Evolutionary conservation across 1,140 invertebrate species (phyloP), one percentile per base, ranked within the genome.

Genomic region (Tetranychus cinnabarinus): DNA sequence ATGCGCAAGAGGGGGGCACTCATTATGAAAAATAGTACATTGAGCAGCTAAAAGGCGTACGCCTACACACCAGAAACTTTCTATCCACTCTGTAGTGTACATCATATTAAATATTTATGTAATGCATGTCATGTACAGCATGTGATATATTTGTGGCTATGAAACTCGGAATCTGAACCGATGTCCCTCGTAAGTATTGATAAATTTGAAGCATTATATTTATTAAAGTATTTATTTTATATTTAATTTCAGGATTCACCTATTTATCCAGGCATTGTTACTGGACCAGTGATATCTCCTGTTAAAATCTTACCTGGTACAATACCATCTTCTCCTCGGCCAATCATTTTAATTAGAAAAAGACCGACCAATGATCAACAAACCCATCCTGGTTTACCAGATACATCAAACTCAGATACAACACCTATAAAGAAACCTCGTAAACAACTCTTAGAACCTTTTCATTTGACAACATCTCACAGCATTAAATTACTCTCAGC

Each of bases 361-460:
- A 12, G 50, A n/a, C 7, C 23, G n/a, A n/a, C 13, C 3, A 33
- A n/a, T 33, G 50, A 52, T 7, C 31, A 33, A 6, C 50, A 56
- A 56, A 36, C 23, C 23, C 34, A 39, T 35, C 55, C 10, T 36
- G 10, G 6, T 6, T 8, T 10, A 56, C 55, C 55, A 35, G 36
- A 36, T 8, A 7, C 34, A 15, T 12, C 10, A 39, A 23, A 23
- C 23, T 23, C 52, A 31, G 52, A 31, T 56, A 31, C 50, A 8
- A 61, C 63, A 15, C 57, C 63, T 8, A 31, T 56, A 31, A 64
- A 64, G 46, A 61, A 62, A 52, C 63, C 63, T n/a, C 33, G 63
- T 6, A 64, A 64, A 60, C 63, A 64, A 56, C 47, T 60, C 8
- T 48, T 64, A 33, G 63, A 64, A 45, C 63, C 63, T 10, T 59